Conservation (phyloP, 2,797 vertebrate genomes). For the Gallirallus australis region DNA sequence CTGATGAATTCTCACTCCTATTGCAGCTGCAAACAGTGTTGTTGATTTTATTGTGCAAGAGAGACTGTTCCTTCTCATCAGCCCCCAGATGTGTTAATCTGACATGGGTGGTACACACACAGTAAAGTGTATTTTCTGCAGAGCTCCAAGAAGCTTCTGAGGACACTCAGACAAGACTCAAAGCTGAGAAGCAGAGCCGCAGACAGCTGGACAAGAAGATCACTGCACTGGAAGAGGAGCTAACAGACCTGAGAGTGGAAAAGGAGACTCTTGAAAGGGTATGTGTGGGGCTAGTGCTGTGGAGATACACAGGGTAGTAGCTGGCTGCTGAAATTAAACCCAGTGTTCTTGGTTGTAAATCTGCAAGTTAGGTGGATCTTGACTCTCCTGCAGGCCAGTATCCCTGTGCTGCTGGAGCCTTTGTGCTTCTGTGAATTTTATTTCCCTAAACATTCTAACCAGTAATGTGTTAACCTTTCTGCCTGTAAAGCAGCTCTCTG, state of each 20-base stretch:
- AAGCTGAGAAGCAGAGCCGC: constrained; percentile 88
- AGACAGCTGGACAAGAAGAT: constrained; percentile 87
- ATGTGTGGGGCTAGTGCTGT: not conserved
- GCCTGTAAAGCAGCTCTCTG: not conserved
- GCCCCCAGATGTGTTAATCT: not conserved
- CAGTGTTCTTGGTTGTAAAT: not conserved
- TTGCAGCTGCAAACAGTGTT: not conserved
- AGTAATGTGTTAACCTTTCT: not conserved
- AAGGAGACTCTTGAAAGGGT: constrained; percentile 90
- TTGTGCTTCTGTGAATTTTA: not conserved
- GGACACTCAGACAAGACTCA: constrained; percentile 80
- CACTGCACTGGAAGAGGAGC: constrained; percentile 87
- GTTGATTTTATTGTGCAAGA: not conserved
- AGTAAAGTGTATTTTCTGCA: constrained; percentile 47
- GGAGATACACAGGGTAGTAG: not conserved
- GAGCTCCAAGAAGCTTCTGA: constrained; percentile 88
- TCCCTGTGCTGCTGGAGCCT: not conserved
- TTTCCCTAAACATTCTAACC: not conserved
- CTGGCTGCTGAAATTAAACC: not conserved
- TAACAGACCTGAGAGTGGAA: constrained; percentile 86
- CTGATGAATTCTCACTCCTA: not conserved
- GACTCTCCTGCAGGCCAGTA: not conserved
- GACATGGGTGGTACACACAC: not conserved
- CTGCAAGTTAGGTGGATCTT: not conserved
- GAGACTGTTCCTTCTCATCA: not conserved